These are phyloP conservation scores for Parotocinclus haroldoi DNA, from an alignment of 2,797 vertebrate genomes.

Conservation along the genomic window DNA sequence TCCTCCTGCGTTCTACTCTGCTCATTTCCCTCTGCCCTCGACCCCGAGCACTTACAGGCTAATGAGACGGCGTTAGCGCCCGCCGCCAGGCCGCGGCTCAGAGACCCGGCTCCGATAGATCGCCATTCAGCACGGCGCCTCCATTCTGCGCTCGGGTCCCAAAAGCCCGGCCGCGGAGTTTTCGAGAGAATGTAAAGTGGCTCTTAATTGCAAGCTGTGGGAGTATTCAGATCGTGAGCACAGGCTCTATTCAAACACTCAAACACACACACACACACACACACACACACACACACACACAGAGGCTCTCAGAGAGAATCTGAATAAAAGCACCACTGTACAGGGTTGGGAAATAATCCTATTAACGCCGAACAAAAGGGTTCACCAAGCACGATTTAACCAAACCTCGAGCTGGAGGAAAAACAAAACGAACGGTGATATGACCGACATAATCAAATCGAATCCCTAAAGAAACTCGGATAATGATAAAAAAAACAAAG, in stretches of 20 bases:
- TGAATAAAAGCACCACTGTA: background rate
- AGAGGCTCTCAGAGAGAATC: too few relatives aligned
- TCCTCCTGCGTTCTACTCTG: background rate
- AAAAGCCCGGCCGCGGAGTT: background rate
- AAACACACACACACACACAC: background rate
- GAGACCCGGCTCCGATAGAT: background rate
- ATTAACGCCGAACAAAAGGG: background rate
- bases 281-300: background rate
- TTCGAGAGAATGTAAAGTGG: conserved; percentile 4
- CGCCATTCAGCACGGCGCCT: conserved; percentile 1
- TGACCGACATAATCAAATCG: too few relatives aligned
- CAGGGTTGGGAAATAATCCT: background rate
- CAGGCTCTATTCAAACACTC: background rate
- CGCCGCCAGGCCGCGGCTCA: background rate
- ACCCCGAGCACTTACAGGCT: conserved; percentile 1
- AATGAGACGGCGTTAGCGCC: conserved; percentile 2
- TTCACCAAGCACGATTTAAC: too few relatives aligned
- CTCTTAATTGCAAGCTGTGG: conserved; percentile 5
- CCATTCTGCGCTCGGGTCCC: background rate
- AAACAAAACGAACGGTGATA: too few relatives aligned
- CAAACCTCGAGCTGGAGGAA: too few relatives aligned
- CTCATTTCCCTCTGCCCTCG: background rate
- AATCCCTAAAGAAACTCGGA: too few relatives aligned
- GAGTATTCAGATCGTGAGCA: background rate
- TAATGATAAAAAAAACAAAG: too few relatives aligned